Conservation (phyloP, 1,140 invertebrate genomes). For the Chironomus tepperi region DNA sequence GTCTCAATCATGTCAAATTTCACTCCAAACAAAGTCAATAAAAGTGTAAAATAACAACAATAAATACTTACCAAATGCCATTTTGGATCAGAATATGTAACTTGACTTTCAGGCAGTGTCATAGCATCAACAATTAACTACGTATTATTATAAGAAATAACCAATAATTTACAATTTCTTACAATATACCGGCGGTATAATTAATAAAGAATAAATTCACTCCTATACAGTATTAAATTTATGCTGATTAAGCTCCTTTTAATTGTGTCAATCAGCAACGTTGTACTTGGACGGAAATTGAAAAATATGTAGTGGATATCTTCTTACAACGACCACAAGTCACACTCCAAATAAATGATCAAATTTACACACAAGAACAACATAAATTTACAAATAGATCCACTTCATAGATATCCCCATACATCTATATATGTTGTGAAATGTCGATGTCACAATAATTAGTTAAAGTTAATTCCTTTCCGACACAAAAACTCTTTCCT, state of each 20-base stretch:
- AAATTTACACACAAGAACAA: not conserved
- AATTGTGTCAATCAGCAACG: not conserved
- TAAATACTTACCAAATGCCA: not conserved
- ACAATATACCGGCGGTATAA: no score
- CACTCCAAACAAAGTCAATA: no score
- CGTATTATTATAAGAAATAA: not conserved
- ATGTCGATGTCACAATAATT: slow-evolving; percentile 7
- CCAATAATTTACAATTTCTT: no score
- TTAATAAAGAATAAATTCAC: no score
- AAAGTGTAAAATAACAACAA: not conserved
- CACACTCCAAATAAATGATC: slow-evolving; percentile 16
- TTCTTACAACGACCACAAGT: slow-evolving; percentile 2
- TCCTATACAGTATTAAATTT: no score
- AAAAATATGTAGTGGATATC: not conserved
- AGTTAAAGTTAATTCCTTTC: slow-evolving; percentile 20
- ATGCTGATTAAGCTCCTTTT: no score
- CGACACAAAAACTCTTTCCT: not conserved
- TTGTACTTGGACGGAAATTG: not conserved
- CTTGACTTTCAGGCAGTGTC: slow-evolving; percentile 19
- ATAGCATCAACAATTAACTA: not conserved
- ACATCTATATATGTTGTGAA: slow-evolving; percentile 11
- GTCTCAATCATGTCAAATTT: no score
- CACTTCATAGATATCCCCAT: not conserved
- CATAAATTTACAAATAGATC: not conserved
- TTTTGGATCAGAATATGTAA: slow-evolving; percentile 6